Base-by-base conservation (phyloP, 2,113 vertebrate genomes). In the Mus spicilegus region DNA sequence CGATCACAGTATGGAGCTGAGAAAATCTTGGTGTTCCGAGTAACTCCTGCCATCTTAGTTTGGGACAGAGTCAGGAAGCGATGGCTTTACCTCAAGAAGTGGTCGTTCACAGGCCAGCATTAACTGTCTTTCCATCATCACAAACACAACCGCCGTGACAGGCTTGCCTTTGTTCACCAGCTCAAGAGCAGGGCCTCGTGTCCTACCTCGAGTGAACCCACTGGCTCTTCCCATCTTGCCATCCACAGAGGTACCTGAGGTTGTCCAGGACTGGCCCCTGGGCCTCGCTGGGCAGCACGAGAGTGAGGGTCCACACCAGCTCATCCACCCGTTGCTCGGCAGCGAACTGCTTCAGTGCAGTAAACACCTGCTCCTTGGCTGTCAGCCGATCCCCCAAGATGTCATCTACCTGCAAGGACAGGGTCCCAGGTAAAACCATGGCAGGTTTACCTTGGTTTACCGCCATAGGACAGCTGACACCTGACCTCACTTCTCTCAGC, bases 301-400 rank as follows among this genome's bases (percentile, higher is more conserved):
- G 98, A 33, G 99, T 98, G 87, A 99, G 99, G 39, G 99, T 98
- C 0, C 98, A 97, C n/a, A 99, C 99, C 98, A 99, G 96, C 98
- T 98, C 98, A 26, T 99, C 99, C 13, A 99, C 99, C 42, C 98
- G 99, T 97, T 99, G 98, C 98, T 99, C 99, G 0, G 99, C 98
- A 0, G 99, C 99, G 0, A 99, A 99, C 95, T 99, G 99, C 98
- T 99, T 99, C 96, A 99, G 98, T 4, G 99, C 98, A 0, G 98
- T 28, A 78, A 99, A 99, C 89, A 99, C 98, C 96, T 98, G 99
- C 98, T 99, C 99, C 96, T 99, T 99, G 82, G 99, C 98, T 46
- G 98, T 98, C 0, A 98, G 99, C 89, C 99, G 99, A 0, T 99
- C 99, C 1, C 98, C 98, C 2, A 99, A 98, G 96, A 99, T 98